Conservation (phyloP, 2,113 vertebrate species). For the Upupa epops region DNA sequence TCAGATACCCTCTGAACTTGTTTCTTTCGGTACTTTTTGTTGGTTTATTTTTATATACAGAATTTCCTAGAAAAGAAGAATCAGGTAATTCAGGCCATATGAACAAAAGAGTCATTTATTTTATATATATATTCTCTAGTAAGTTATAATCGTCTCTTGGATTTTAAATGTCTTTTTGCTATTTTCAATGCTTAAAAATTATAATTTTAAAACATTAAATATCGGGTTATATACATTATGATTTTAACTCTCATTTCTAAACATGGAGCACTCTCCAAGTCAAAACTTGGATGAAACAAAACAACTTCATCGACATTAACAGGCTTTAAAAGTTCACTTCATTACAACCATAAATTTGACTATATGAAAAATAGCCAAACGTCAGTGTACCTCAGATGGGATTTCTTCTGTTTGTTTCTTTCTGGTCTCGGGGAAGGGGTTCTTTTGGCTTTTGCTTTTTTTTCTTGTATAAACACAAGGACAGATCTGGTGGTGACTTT, state of each 20-base stretch:
- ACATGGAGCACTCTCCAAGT: slow-evolving; percentile 71
- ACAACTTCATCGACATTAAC: slow-evolving; percentile 70
- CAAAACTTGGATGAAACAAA: slow-evolving; percentile 68
- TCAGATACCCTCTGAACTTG: slow-evolving; percentile 3
- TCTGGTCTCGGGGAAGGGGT: not conserved
- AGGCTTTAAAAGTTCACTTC: slow-evolving; percentile 72
- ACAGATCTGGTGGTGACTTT: slow-evolving; percentile 68
- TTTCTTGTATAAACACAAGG: slow-evolving; percentile 67
- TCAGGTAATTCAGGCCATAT: slow-evolving; percentile 72
- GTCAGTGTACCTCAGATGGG: slow-evolving; percentile 55
- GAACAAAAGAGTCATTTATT: slow-evolving; percentile 81
- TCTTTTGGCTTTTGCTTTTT: slow-evolving; percentile 60
- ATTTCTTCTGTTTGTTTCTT: slow-evolving; percentile 17
- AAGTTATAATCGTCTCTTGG: slow-evolving; percentile 78
- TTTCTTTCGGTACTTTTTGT: not conserved
- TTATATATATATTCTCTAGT: slow-evolving; percentile 80
- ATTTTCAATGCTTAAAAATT: slow-evolving; percentile 84
- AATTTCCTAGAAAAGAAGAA: slow-evolving; percentile 74
- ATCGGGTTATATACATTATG: slow-evolving; percentile 80
- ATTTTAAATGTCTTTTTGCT: slow-evolving; percentile 80
- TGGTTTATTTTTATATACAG: not conserved
- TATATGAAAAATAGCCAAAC: slow-evolving; percentile 79
- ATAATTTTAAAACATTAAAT: slow-evolving; percentile 84
- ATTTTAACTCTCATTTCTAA: slow-evolving; percentile 72
- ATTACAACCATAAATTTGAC: slow-evolving; percentile 72